Percentiles rank a stretch among this genome's conserved stretches.
These are phyloP conservation scores for Lagenorhynchus albirostris DNA, from an alignment of 2,113 vertebrate species.

Conservation along the genomic window DNA sequence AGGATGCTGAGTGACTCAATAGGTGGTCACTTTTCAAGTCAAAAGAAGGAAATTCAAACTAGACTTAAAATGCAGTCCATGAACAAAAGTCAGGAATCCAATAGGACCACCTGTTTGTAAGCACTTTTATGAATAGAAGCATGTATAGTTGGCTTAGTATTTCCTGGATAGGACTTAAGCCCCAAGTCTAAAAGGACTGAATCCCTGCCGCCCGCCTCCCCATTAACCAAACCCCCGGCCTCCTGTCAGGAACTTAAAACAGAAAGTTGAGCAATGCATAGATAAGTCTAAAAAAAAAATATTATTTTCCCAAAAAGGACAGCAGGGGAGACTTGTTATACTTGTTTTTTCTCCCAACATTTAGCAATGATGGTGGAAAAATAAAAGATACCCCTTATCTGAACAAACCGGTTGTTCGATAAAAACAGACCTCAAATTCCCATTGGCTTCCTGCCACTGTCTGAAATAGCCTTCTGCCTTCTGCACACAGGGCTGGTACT, in stretches of 20 bases:
- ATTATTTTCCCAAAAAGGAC: not conserved
- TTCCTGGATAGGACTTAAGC: not conserved
- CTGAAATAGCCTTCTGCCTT: conserved; percentile 85
- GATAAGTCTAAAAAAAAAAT: not conserved
- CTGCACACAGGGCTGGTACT: conserved; percentile 85
- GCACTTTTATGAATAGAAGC: not conserved
- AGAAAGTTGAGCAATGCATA: not conserved
- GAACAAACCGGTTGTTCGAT: not conserved
- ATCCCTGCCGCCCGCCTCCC: fast-evolving
- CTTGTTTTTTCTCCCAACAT: not conserved
- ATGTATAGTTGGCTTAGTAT: not conserved
- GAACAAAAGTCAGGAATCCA: not conserved
- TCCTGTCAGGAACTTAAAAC: not conserved
- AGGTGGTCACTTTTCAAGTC: not conserved
- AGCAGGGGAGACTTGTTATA: not conserved
- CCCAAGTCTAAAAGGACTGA: not conserved
- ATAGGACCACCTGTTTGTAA: not conserved
- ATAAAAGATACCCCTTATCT: not conserved
- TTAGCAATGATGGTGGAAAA: not conserved
- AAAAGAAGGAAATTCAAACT: not conserved
- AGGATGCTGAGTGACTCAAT: not conserved
- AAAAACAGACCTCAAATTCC: conserved; percentile 85
- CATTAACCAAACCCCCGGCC: not conserved
- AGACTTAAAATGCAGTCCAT: not conserved
- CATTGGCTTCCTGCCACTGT: conserved; percentile 87